Evolutionary conservation across 1,140 invertebrate genomes (phyloP), one percentile per base, ranked within the genome.

Genomic region (Chrysoperla carnea): DNA sequence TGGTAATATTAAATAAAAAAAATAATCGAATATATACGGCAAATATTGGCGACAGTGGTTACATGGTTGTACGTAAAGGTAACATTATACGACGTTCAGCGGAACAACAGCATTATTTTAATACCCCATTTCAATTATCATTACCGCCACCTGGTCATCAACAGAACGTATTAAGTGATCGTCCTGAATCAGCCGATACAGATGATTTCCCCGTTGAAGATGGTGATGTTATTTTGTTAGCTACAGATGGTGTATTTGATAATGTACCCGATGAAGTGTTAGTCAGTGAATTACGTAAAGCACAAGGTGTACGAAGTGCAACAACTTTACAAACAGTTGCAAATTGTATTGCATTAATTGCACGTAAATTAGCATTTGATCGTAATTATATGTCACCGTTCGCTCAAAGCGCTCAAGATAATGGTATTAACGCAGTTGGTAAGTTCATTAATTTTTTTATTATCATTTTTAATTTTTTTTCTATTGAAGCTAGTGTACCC

Each of bases 21-120:
- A 90, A 86, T 44, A 81, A 78, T 54, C 83, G 79, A 44, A 75
- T 97, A 51, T 90, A 93, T 52, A 84, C 92, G 7, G 92, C 93
- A 8, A 98, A 98, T 66, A 89, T 98, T 48, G 94, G 94, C n/a
- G 94, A 98, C 64, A 95, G 90, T 57, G 94, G 93, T 11, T 97
- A 92, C 62, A 77, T 97, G 60, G 79, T 97, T 29, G 84, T 96
- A 35, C 70, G 93, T 12, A 72, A 79, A 36, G 83, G 84, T 1
- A 72, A 84, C 50, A 77, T 97, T 11, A 78, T 97, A 14, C 85
- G 92, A 61, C 75, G 87, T 42, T 93, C 88, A 1, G 81, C 88
- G 51, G 93, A 98, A 62, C 93, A 97, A 58, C 90, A 94, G 54
- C 93, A 98, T 63, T 96, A 96, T 61, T 98, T 98, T 61, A 97